Conservation (phyloP, 2,888 invertebrate species). For the Clistopyga incitator region DNA sequence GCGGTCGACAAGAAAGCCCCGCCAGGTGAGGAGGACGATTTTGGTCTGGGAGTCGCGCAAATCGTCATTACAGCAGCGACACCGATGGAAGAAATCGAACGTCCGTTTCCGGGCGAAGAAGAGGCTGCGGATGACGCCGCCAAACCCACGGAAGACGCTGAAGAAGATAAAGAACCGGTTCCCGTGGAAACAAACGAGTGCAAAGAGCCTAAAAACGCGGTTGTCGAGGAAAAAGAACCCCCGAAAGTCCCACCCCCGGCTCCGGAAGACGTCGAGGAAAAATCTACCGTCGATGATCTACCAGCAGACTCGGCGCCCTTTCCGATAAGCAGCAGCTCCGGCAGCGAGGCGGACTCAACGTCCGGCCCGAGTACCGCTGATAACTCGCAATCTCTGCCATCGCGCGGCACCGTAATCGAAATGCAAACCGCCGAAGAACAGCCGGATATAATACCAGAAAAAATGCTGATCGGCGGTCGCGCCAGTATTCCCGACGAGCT, state of each 20-base stretch:
- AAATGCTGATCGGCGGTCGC: slow-evolving; percentile 89
- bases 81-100: slow-evolving; percentile 95
- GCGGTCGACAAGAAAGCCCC: slow-evolving; percentile 63
- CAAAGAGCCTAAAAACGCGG: slow-evolving; percentile 49
- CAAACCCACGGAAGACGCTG: slow-evolving; percentile 68
- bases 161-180: slow-evolving; percentile 7
- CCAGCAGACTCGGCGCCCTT: slow-evolving; percentile 87
- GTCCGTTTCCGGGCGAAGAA: slow-evolving; percentile 89
- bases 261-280: slow-evolving; percentile 80
- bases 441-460: slow-evolving; percentile 79
- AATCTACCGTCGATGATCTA: slow-evolving; percentile 85
- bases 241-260: slow-evolving; percentile 32
- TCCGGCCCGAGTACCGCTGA: slow-evolving; percentile 88
- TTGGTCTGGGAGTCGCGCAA: slow-evolving; percentile 93
- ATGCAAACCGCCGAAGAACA: slow-evolving; percentile 74
- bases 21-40: slow-evolving; percentile 84
- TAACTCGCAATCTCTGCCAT: slow-evolving; percentile 86
- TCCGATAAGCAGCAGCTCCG: slow-evolving; percentile 88
- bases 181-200: slow-evolving; percentile 53
- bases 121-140: slow-evolving; percentile 74
- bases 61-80: slow-evolving; percentile 97
- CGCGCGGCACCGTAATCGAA: slow-evolving; percentile 74
- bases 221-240: slow-evolving; percentile 71
- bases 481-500: slow-evolving; percentile 95
- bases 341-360: slow-evolving; percentile 88